phyloP scores from a whole-genome alignment of 2,797 vertebrate species.

The Borostomias antarcticus region DNA sequence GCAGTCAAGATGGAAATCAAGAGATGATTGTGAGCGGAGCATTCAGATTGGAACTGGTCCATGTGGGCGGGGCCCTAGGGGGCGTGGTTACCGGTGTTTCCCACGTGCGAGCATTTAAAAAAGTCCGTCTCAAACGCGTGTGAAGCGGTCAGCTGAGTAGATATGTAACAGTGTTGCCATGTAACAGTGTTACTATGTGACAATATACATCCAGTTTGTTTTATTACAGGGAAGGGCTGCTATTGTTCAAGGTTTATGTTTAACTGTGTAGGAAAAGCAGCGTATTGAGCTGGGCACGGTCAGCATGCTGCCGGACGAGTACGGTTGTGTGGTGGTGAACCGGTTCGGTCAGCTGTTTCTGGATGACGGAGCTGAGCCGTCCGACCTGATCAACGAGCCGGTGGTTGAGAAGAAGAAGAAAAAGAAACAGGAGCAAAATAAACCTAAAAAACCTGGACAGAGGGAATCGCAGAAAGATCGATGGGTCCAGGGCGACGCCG shows the following conservation, averaged over 20 bases:
- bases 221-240: not conserved
- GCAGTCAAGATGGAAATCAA: too few species aligned
- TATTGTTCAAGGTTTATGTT: not conserved
- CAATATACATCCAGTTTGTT: not conserved
- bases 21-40: too few species aligned
- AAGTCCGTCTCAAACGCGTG: not conserved
- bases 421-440: constrained; percentile 66
- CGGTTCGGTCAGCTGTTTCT: constrained; percentile 88
- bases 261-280: not conserved
- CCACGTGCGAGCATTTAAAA: constrained; percentile 65
- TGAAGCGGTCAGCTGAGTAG: not conserved
- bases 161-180: too few species aligned
- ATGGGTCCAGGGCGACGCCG: constrained; percentile 31
- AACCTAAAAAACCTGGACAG: constrained; percentile 65
- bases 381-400: constrained; percentile 83
- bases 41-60: too few species aligned
- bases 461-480: constrained; percentile 84
- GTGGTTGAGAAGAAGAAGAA: constrained; percentile 66
- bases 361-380: constrained; percentile 90
- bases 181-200: not conserved
- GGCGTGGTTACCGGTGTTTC: constrained; percentile 51
- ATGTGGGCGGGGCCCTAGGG: too few species aligned
- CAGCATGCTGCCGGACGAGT: constrained; percentile 83
- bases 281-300: constrained; percentile 54
- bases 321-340: constrained; percentile 86